Base-by-base conservation (phyloP, 2,888 invertebrate genomes). In the Galerucella nymphaeae region DNA sequence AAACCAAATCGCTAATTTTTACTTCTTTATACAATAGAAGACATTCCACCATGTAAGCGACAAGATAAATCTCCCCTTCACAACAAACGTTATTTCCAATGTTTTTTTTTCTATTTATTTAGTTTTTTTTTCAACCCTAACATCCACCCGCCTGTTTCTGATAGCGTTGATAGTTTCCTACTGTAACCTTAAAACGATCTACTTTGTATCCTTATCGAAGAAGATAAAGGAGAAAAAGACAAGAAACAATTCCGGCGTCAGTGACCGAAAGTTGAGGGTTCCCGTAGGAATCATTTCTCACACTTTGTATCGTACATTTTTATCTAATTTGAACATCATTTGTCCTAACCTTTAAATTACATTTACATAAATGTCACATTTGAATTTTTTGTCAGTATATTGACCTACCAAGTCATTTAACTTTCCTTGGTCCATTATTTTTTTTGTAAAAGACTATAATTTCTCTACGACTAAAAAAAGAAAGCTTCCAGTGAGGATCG, bases 61-160 rank as follows among this genome's bases (percentile, higher is more conserved):
- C 42, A 13, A 42, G 10, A 42, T 13, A 42, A 2, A 2, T 18
- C 8, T 53, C 53, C 4, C 0, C 53, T 53, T 53, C 10, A 16
- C 53, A 10, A 10, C 18, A 53, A 8, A 18, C 10, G 18, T 53
- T 53, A 18, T 18, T 53, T 18, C 9, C 0, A 5, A 1, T n/a
- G 2, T 50, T 13, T 48, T 18, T 53, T 53, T 16, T n/a, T n/a
- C n/a, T 9, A 8, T 53, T 53, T 16, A 10, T 45, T 45, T 45
- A 42, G 0, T 13, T 53, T 50, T n/a, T 50, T 53, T 53, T 53
- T 16, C 50, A 18, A 18, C 50, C n/a, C 50, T 18, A 18, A 16
- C 8, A 53, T 16, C 62, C 45, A 50, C 50, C 65, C 65, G 68
- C 64, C 68, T 72, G 72, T 69, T 72, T 59, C 59, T 72, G 72